Conservation (phyloP, 2,797 vertebrate genomes). For the Hipposideros larvatus region DNA sequence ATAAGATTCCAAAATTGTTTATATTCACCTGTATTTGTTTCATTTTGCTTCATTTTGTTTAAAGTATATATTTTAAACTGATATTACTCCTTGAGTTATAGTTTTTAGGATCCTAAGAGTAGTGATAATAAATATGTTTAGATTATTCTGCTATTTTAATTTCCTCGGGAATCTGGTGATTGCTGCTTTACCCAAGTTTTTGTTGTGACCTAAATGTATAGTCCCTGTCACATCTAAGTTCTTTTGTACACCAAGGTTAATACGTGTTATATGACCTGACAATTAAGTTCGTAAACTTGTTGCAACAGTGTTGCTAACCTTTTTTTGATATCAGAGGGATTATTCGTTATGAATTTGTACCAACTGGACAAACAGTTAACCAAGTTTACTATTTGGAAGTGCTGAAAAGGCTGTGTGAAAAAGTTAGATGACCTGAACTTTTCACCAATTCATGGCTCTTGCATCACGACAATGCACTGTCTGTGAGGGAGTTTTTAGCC, state of each 20-base stretch:
- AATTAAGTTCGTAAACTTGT: too few relatives aligned
- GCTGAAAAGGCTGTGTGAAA: too few relatives aligned
- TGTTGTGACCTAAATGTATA: background rate
- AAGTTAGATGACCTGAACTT: too few relatives aligned
- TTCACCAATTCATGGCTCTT: too few relatives aligned
- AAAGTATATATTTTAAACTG: background rate
- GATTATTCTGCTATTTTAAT: background rate
- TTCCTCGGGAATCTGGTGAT: background rate
- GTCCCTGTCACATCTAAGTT: background rate
- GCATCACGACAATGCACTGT: too few relatives aligned
- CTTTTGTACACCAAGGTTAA: background rate
- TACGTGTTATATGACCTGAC: background rate
- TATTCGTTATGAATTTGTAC: too few relatives aligned
- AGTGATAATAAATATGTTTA: background rate
- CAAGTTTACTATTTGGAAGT: too few relatives aligned
- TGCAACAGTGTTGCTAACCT: too few relatives aligned
- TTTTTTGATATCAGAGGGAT: too few relatives aligned
- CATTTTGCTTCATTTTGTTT: conserved; percentile 16
- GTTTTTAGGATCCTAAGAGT: background rate
- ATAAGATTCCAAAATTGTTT: background rate
- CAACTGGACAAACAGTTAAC: too few relatives aligned
- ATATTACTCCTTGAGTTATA: background rate
- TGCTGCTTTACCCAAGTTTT: background rate
- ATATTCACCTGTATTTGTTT: background rate
- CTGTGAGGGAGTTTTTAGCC: too few relatives aligned